Conservation (phyloP, 2,888 invertebrate species). For the Lasioglossum malachurum region DNA sequence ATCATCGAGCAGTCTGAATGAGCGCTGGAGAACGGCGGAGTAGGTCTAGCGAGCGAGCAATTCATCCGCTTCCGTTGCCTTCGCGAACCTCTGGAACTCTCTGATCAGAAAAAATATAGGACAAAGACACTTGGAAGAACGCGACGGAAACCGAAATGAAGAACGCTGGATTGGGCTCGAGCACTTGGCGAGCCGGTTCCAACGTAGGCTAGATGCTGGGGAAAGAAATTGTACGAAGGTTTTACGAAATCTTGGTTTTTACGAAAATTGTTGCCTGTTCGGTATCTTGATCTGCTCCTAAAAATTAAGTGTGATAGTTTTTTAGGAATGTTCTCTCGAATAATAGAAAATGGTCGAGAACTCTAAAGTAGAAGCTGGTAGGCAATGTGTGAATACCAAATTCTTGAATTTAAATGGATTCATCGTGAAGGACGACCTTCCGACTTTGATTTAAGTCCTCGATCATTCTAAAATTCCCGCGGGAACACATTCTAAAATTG, state of each 20-base stretch:
- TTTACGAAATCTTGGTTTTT: not conserved
- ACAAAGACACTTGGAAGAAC: not conserved
- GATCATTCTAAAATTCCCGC: not conserved
- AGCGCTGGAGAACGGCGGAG: slow-evolving; percentile 7
- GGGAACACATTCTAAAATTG: not conserved
- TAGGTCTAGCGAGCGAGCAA: not conserved
- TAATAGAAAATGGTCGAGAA: not conserved
- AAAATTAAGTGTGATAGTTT: not conserved
- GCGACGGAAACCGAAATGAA: not conserved
- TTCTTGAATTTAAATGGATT: not conserved
- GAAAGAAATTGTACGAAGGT: not conserved
- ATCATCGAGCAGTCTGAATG: slow-evolving; percentile 29
- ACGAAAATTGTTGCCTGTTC: not conserved
- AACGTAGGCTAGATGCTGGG: not conserved
- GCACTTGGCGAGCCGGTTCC: not conserved
- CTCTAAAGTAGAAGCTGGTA: not conserved
- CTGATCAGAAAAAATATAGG: slow-evolving; percentile 3
- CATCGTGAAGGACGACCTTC: not conserved
- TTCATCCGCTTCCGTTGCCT: slow-evolving; percentile 18
- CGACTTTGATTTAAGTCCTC: not conserved
- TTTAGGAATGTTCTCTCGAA: not conserved
- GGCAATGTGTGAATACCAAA: not conserved
- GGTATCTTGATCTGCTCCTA: not conserved
- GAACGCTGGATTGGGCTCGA: not conserved
- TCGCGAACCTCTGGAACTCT: not conserved